These are phyloP conservation scores for Aleiodes alternator DNA, from an alignment of 2,888 invertebrate genomes.

Conservation along the genomic window DNA sequence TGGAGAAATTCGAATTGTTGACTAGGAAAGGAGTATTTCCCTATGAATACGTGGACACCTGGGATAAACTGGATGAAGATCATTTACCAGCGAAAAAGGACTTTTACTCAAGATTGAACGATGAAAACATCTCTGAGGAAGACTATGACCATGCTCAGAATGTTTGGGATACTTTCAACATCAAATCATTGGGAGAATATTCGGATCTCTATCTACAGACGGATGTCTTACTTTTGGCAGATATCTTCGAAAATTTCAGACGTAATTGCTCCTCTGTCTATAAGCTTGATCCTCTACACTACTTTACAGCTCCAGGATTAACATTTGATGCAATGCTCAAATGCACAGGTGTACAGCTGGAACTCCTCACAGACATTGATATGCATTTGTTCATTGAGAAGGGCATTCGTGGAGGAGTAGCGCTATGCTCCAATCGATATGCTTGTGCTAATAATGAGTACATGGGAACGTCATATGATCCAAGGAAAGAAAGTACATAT, in stretches of 20 bases:
- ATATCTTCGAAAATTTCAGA: conserved; percentile 28
- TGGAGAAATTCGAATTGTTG: conserved; percentile 36
- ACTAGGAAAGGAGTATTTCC: conserved; percentile 64
- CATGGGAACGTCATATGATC: too few relatives aligned
- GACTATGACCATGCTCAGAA: conserved; percentile 14
- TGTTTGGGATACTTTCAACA: not conserved
- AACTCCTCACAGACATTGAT: not conserved
- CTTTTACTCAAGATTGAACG: conserved; percentile 56
- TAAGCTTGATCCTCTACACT: too few relatives aligned
- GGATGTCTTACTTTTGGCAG: not conserved
- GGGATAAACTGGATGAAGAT: conserved; percentile 46
- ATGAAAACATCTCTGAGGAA: conserved; percentile 51
- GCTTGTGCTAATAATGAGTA: too few relatives aligned
- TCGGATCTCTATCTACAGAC: not conserved
- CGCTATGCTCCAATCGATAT: not conserved
- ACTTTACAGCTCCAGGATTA: too few relatives aligned
- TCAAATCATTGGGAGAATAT: too few relatives aligned
- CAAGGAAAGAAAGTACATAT: too few relatives aligned
- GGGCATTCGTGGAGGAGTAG: not conserved
- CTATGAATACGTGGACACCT: conserved; percentile 63
- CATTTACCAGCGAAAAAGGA: conserved; percentile 49
- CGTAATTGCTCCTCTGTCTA: not conserved
- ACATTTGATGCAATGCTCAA: too few relatives aligned
- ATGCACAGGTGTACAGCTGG: not conserved
- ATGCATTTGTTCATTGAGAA: not conserved